These are phyloP conservation scores for Macaria notata DNA, from an alignment of 2,888 invertebrate genomes.

Conservation along the genomic window DNA sequence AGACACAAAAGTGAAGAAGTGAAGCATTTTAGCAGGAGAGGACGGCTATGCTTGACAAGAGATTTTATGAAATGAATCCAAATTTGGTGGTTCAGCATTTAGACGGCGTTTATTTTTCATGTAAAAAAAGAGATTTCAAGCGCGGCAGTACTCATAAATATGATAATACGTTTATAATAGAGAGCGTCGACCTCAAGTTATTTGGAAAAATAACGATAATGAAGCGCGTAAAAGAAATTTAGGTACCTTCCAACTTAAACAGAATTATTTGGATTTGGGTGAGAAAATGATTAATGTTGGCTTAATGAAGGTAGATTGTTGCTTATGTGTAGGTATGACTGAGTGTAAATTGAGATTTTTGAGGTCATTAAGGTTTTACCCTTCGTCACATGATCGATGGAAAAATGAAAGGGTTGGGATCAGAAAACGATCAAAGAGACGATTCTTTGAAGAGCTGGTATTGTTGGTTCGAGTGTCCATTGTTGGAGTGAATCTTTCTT, in stretches of 20 bases:
- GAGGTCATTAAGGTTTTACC: slow-evolving; percentile 6
- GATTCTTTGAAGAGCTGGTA: too few relatives aligned
- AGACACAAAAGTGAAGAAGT: too few relatives aligned
- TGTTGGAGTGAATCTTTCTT: too few relatives aligned
- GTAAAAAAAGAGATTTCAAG: too few relatives aligned
- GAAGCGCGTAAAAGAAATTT: slow-evolving; percentile 23
- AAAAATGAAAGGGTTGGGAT: not conserved
- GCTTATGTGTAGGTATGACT: slow-evolving; percentile 8
- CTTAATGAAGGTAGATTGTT: slow-evolving; percentile 25
- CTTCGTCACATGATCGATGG: slow-evolving; percentile 11
- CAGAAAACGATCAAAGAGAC: too few relatives aligned
- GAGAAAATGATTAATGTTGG: slow-evolving; percentile 27
- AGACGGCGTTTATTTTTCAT: too few relatives aligned
- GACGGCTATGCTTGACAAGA: too few relatives aligned
- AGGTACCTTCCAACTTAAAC: slow-evolving; percentile 3
- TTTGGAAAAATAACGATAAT: slow-evolving; percentile 16
- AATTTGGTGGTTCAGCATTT: too few relatives aligned
- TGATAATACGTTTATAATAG: not conserved
- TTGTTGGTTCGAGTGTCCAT: too few relatives aligned
- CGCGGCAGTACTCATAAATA: too few relatives aligned
- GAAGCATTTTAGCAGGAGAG: too few relatives aligned
- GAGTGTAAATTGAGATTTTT: slow-evolving; percentile 18
- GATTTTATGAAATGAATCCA: too few relatives aligned
- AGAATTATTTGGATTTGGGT: slow-evolving; percentile 16
- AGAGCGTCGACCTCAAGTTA: slow-evolving; percentile 7